phyloP scores from a whole-genome alignment of 2,113 vertebrate species.

The Python bivittatus region DNA sequence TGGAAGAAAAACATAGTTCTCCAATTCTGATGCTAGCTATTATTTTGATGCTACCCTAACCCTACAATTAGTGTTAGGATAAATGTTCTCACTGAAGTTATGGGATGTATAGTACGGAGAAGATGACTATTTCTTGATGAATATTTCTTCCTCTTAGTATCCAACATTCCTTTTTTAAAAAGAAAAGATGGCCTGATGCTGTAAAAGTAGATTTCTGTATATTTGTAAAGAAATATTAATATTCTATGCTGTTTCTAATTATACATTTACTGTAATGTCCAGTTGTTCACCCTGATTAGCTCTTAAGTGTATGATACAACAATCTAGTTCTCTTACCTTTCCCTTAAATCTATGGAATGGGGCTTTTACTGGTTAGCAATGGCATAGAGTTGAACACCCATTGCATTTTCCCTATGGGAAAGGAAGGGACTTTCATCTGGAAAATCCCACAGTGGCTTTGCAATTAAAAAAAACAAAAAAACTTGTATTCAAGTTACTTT shows the following conservation, averaged over 20 bases:
- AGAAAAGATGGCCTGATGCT: background rate
- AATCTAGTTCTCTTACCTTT: background rate
- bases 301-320: background rate
- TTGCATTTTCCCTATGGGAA: slow-evolving; percentile 1
- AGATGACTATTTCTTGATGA: background rate
- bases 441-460: background rate
- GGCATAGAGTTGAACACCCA: background rate
- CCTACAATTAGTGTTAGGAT: too few species aligned
- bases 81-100: too few species aligned
- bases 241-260: background rate
- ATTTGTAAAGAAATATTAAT: background rate
- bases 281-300: background rate
- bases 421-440: slow-evolving; percentile 30
- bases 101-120: background rate
- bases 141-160: background rate
- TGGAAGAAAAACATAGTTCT: too few species aligned
- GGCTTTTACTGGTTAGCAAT: background rate
- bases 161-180: too few species aligned
- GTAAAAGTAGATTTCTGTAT: background rate
- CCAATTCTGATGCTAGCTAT: too few species aligned
- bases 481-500: background rate
- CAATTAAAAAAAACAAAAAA: background rate
- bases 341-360: background rate
- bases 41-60: too few species aligned
- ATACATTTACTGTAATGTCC: background rate